These are phyloP conservation scores for Alexandromys oeconomus DNA, from an alignment of 2,797 vertebrate genomes.

Conservation along the genomic window DNA sequence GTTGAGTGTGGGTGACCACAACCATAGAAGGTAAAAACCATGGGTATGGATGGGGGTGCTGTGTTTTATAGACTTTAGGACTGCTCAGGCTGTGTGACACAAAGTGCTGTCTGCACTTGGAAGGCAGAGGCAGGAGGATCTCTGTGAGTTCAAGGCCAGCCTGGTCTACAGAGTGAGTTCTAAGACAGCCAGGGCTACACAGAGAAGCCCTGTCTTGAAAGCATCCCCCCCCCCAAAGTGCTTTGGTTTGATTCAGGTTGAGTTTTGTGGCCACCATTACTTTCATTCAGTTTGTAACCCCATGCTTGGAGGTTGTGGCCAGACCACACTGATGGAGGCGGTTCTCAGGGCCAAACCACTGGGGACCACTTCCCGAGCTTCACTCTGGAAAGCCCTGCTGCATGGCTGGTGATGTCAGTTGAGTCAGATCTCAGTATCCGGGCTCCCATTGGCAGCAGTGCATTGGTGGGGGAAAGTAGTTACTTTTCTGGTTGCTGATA, in stretches of 20 bases:
- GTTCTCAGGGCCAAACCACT: neutral
- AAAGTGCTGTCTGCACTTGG: neutral
- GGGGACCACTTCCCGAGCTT: neutral
- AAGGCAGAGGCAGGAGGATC: neutral
- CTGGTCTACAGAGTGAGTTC: neutral
- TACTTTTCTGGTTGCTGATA: neutral
- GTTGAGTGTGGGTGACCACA: neutral
- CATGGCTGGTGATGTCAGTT: too few relatives aligned
- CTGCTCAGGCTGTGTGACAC: neutral
- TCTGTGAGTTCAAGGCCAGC: neutral
- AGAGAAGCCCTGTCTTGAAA: neutral
- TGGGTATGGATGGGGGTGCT: accelerated
- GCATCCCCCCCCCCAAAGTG: neutral
- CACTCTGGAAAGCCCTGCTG: neutral
- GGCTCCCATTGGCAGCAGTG: neutral
- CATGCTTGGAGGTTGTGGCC: too few relatives aligned
- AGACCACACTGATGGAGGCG: accelerated
- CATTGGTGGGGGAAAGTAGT: neutral
- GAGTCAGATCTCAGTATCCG: neutral
- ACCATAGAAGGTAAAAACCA: neutral
- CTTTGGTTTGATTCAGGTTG: neutral
- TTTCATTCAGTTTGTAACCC: neutral
- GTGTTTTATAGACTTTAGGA: neutral
- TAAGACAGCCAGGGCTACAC: neutral
- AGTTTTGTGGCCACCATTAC: neutral